These are phyloP conservation scores for Psilopsiagon aymara DNA, from an alignment of 2,113 vertebrate genomes.

Conservation along the genomic window DNA sequence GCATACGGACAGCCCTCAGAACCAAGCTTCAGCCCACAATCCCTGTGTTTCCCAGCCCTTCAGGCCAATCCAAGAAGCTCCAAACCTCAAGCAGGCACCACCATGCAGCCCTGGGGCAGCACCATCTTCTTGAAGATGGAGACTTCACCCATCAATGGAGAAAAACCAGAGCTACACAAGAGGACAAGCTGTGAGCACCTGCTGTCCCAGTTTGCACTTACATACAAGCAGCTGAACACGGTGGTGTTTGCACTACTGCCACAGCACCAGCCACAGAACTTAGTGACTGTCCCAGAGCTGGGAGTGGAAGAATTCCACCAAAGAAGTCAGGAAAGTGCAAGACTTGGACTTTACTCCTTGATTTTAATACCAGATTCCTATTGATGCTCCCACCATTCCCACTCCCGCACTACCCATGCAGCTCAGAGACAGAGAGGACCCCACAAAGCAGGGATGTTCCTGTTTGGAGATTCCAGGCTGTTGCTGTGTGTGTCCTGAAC, in stretches of 20 bases:
- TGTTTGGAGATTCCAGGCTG: background rate
- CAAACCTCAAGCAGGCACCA: background rate
- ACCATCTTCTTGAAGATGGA: background rate
- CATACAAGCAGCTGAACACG: accelerated
- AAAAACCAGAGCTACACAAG: background rate
- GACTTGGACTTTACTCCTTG: background rate
- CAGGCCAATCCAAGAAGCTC: background rate
- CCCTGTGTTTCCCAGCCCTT: background rate
- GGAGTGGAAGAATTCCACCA: background rate
- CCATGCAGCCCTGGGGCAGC: background rate
- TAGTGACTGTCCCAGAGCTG: background rate
- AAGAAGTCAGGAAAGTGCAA: background rate
- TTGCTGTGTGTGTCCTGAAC: background rate
- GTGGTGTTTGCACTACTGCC: background rate
- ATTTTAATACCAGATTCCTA: background rate
- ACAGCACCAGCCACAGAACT: background rate
- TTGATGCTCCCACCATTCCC: background rate
- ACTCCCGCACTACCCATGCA: background rate
- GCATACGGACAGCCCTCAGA: background rate
- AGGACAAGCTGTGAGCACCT: background rate
- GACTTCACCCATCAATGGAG: background rate
- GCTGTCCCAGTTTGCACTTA: background rate
- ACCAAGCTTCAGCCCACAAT: background rate
- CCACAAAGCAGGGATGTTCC: background rate
- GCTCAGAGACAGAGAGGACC: background rate